phyloP scores from a whole-genome alignment of 2,888 invertebrate species.

The Temnothorax rugatulus region DNA sequence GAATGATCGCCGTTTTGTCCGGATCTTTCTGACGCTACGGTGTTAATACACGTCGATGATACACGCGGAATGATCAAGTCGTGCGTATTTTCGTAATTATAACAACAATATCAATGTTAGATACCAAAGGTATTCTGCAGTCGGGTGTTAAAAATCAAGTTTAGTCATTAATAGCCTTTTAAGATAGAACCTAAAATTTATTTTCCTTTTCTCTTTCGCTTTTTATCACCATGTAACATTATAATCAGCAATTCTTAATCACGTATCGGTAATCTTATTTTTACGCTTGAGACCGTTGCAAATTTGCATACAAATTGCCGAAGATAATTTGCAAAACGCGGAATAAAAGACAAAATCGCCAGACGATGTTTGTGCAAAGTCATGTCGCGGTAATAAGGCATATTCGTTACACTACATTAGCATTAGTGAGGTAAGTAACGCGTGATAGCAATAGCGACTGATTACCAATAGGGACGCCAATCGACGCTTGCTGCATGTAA shows the following conservation, averaged over 20 bases:
- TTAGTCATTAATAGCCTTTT: background rate
- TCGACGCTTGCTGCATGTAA: background rate
- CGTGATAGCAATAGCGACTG: background rate
- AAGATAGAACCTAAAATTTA: background rate
- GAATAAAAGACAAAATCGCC: background rate
- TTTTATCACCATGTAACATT: background rate
- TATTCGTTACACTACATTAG: slow-evolving; percentile 27
- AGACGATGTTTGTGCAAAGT: background rate
- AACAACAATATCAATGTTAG: background rate
- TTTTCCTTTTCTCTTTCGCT: background rate
- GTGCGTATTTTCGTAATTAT: background rate
- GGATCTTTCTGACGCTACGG: background rate
- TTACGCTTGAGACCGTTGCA: background rate
- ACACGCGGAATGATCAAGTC: background rate
- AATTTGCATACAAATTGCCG: slow-evolving; percentile 8
- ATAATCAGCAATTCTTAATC: background rate
- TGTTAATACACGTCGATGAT: background rate
- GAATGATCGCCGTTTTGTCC: slow-evolving; percentile 14
- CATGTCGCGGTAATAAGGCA: background rate
- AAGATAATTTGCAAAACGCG: background rate
- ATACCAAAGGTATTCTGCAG: background rate
- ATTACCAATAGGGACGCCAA: background rate
- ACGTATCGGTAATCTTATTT: background rate
- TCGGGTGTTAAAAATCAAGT: background rate
- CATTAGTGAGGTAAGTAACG: slow-evolving; percentile 29